These are phyloP conservation scores for Junonia oenone DNA, from an alignment of 2,888 invertebrate species.

Conservation along the genomic window DNA sequence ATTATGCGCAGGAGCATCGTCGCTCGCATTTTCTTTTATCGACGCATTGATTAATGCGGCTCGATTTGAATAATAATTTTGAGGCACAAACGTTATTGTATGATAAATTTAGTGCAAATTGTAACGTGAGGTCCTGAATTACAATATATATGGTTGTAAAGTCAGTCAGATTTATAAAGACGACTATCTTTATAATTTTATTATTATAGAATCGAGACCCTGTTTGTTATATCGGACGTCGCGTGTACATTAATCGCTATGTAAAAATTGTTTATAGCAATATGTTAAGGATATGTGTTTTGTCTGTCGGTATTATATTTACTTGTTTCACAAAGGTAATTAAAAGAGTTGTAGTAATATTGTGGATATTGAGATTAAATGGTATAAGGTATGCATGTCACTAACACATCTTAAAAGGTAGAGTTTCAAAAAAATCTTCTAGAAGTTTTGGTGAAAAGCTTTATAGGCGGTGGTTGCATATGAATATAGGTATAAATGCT, in stretches of 20 bases:
- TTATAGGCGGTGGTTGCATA: no score
- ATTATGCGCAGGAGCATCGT: conserved; percentile 59
- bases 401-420: no score
- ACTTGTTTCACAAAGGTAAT: no score
- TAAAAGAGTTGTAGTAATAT: no score
- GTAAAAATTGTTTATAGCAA: conserved; percentile 28
- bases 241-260: conserved; percentile 31
- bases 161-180: conserved; percentile 11
- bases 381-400: no score
- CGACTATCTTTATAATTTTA: conserved; percentile 28
- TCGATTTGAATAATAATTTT: conserved; percentile 80
- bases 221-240: conserved; percentile 32
- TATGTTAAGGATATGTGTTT: conserved; percentile 1
- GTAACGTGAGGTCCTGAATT: conserved; percentile 51
- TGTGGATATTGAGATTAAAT: no score
- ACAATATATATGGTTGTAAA: conserved; percentile 13
- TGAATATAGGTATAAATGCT: no score
- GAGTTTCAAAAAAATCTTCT: no score
- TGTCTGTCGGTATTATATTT: not conserved
- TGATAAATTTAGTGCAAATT: conserved; percentile 80
- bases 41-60: conserved; percentile 75
- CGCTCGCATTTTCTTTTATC: conserved; percentile 75
- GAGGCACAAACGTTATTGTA: conserved; percentile 77
- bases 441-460: no score
- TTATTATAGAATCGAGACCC: conserved; percentile 30